Evolutionary conservation across 2,113 vertebrate genomes (phyloP), one percentile per base, ranked within the genome.

Genomic region (Grammatotria lemairii): DNA sequence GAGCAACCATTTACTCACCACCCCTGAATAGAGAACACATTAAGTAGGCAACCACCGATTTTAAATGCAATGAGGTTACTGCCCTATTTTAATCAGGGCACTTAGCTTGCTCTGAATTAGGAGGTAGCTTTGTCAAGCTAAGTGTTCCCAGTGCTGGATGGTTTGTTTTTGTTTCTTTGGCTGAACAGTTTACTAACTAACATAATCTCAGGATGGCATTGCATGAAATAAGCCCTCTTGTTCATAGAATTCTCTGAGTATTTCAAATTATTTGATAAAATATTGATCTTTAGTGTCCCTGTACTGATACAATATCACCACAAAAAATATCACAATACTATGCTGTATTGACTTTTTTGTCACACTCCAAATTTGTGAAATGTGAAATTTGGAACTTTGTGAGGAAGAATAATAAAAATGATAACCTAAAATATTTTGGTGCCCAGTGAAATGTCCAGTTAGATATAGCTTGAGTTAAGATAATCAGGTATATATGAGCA

Each of bases 141-240:
- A 40, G 19, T 40, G 33, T 40, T 38, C n/a, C 33, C 63, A 68
- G 19, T 40, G 35, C n/a, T 21, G 63, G 63, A 68, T 68, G 63
- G 0, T 8, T 40, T 21, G 7, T 38, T 21, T n/a, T n/a, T 35
- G 9, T 5, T 63, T 35, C 0, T 21, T 38, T n/a, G 60, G 33
- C 7, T 65, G 60, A 65, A 65, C 33, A 38, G 33, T 0, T 65
- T 65, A n/a, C 60, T 65, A 65, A 38, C 60, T 65, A 65, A 65
- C 60, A 35, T 65, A 38, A 65, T 68, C 60, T 0, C 33, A 68
- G 33, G 60, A 38, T 65, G 33, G 11, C 33, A 38, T 38, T 68
- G 7, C 2, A 38, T 68, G 11, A 38, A 38, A 68, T 38, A 5
- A 68, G 33, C 33, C 19, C 11, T 21, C 33, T 38, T 68, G 19